Percentiles rank a stretch among this genome's conserved stretches.
Evolutionary conservation across 2,888 invertebrate species (phyloP).

Genomic region (Drosophila leonis): DNA sequence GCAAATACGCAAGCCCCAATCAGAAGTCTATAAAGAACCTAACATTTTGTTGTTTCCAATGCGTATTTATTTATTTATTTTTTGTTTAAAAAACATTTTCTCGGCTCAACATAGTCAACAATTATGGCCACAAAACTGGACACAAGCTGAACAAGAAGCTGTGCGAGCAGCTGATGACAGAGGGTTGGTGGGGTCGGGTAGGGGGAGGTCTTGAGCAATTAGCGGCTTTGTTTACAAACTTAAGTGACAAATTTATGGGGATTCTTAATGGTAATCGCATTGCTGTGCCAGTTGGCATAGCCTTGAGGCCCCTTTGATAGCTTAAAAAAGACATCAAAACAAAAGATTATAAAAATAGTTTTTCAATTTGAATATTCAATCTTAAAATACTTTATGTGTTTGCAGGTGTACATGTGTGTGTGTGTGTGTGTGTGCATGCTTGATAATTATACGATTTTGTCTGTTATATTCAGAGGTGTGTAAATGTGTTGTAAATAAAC

Average conservation of each 20-base stretch:
- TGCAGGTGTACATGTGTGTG: background rate
- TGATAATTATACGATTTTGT: constrained; percentile 7
- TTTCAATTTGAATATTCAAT: constrained; percentile 27
- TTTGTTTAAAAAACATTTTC: constrained; percentile 27
- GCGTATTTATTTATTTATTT: constrained; percentile 6
- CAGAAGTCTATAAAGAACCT: constrained; percentile 54
- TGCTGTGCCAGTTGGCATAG: constrained; percentile 43
- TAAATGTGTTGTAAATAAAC: background rate
- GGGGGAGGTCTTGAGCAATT: constrained; percentile 54
- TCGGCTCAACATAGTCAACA: constrained; percentile 57
- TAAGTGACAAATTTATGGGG: constrained; percentile 69
- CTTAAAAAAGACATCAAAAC: constrained; percentile 18
- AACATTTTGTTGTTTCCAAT: constrained; percentile 19
- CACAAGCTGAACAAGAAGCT: constrained; percentile 12
- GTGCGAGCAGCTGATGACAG: background rate
- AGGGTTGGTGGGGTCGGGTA: background rate
- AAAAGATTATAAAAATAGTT: constrained; percentile 36
- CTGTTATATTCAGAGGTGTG: background rate
- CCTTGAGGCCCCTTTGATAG: constrained; percentile 42
- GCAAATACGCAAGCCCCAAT: constrained; percentile 64
- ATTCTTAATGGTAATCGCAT: constrained; percentile 63
- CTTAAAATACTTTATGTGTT: background rate
- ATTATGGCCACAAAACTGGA: constrained; percentile 52
- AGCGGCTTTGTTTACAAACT: constrained; percentile 68
- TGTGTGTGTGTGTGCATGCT: background rate